These are phyloP conservation scores for Neoascia interrupta DNA, from an alignment of 2,888 invertebrate species.

Conservation along the genomic window DNA sequence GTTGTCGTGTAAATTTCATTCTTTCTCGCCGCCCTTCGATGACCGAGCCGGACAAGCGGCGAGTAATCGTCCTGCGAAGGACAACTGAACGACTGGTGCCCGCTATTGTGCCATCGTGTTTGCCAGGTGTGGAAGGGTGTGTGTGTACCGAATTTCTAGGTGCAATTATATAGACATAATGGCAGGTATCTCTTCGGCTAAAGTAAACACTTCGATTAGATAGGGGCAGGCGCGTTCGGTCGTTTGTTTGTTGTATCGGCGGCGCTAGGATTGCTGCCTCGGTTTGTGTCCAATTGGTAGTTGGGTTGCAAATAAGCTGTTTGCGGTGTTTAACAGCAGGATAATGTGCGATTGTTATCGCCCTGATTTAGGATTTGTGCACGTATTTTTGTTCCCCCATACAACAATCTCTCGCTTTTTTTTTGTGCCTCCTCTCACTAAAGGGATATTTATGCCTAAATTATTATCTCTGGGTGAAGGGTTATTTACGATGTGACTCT, in stretches of 20 bases:
- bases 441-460: slow-evolving; percentile 34
- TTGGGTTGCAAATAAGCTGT: slow-evolving; percentile 60
- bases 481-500: slow-evolving; percentile 37
- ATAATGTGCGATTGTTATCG: slow-evolving; percentile 51
- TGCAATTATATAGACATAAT: slow-evolving; percentile 59
- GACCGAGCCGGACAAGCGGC: slow-evolving; percentile 9
- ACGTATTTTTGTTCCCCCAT: slow-evolving; percentile 14
- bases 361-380: slow-evolving; percentile 51
- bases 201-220: slow-evolving; percentile 52
- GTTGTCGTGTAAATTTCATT: slow-evolving; percentile 57
- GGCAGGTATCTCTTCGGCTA: slow-evolving; percentile 58
- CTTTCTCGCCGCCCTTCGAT: slow-evolving; percentile 18
- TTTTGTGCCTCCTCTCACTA: not conserved
- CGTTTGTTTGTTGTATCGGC: slow-evolving; percentile 38
- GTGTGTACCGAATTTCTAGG: slow-evolving; percentile 41
- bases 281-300: slow-evolving; percentile 60
- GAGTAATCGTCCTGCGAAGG: slow-evolving; percentile 36
- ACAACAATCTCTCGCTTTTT: not conserved
- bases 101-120: slow-evolving; percentile 2
- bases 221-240: slow-evolving; percentile 33
- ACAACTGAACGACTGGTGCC: slow-evolving; percentile 12
- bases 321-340: slow-evolving; percentile 57
- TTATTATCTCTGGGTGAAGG: slow-evolving; percentile 39
- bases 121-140: not conserved
- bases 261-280: slow-evolving; percentile 3